These are phyloP conservation scores for Cynoglossus semilaevis DNA, from an alignment of 2,113 vertebrate genomes.

Conservation along the genomic window DNA sequence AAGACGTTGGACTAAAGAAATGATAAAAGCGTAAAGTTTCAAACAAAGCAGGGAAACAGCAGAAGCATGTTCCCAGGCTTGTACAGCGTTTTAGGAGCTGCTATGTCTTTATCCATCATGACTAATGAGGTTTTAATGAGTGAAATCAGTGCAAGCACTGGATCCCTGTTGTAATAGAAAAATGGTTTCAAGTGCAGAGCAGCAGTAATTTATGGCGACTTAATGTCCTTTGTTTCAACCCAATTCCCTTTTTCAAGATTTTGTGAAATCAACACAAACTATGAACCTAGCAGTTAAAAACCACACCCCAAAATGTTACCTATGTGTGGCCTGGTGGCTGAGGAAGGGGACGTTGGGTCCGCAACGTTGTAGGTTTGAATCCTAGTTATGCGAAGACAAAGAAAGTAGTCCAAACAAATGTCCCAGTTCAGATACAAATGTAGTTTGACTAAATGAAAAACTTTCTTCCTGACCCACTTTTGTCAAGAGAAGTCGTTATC, in stretches of 20 bases:
- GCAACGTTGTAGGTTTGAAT: no score
- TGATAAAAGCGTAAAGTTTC: not conserved
- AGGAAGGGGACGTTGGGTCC: no score
- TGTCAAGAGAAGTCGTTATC: no score
- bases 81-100: not conserved
- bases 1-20: not conserved
- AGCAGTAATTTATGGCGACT: not conserved
- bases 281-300: no score
- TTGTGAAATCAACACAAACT: not conserved
- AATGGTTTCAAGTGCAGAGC: not conserved
- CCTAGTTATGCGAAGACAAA: no score
- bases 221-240: not conserved
- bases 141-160: not conserved
- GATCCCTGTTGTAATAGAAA: not conserved
- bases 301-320: no score
- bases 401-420: no score
- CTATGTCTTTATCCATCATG: not conserved
- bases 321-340: no score
- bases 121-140: conserved; percentile 12
- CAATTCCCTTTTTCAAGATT: not conserved
- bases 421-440: no score
- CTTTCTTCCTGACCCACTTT: no score
- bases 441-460: no score
- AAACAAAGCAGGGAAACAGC: not conserved
- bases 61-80: not conserved